These are phyloP conservation scores for Melanerpes aurifrons DNA, from an alignment of 2,113 vertebrate species.

Conservation along the genomic window DNA sequence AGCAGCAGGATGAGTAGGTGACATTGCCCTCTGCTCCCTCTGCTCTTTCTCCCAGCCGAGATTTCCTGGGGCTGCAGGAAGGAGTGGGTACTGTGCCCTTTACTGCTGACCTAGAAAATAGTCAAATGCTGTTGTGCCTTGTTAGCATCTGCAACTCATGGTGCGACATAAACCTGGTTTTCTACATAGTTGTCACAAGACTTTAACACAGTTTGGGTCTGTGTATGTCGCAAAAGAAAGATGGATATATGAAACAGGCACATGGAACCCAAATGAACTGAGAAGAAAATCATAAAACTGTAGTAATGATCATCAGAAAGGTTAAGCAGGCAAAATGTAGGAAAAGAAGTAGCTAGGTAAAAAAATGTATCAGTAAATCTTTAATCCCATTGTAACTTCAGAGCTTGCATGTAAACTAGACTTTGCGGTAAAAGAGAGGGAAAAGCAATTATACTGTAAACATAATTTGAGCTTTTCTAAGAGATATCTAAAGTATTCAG, in stretches of 20 bases:
- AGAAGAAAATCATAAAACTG: neutral
- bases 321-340: neutral
- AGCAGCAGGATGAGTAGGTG: neutral
- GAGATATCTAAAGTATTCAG: constrained; percentile 10
- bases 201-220: neutral
- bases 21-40: neutral
- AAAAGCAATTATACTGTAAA: neutral
- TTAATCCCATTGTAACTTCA: neutral
- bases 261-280: neutral
- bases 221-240: neutral
- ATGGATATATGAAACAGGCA: neutral
- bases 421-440: neutral
- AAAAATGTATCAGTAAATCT: neutral
- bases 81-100: neutral
- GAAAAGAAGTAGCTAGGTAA: neutral
- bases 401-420: neutral
- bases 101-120: neutral
- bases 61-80: neutral
- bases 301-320: neutral
- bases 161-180: neutral
- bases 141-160: neutral
- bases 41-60: neutral
- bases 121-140: neutral
- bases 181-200: neutral
- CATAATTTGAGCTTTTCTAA: neutral